Evolutionary conservation across 2,797 vertebrate genomes (phyloP), one percentile per base, ranked within the genome.

Genomic region (Argentina silus): DNA sequence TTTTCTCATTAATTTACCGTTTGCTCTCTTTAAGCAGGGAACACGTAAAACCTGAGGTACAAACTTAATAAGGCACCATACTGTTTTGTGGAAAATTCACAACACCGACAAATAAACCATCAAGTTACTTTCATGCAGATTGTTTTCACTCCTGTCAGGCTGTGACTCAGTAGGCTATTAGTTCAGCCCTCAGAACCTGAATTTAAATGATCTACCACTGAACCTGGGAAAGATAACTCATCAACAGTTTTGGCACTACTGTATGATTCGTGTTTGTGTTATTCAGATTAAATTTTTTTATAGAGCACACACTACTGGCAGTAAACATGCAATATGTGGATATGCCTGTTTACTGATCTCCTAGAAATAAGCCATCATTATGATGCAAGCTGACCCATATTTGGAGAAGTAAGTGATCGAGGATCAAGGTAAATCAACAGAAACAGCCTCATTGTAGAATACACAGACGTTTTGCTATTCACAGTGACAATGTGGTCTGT

Each of bases 1-100:
- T 94, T 95, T 95, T 94, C 94, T 96, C 93, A 90, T 96, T 95
- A 94, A 96, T 95, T 95, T 92, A 91, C 92, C 90, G 92, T 93
- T 94, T 94, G 94, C 93, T 95, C 93, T 92, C 89, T 92, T 93
- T 92, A 92, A 90, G 93, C 36, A 0, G 89, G 85, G 86, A 93
- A 86, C 90, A 90, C 48, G 7, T 92, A 91, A 93, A 89, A 95
- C 93, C 92, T 76, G 88, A 91, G 91, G 88, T 92, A 90, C 78
- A 87, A 91, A 90, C 89, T 94, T 93, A 93, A 95, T 94, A 93
- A 94, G 92, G 92, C 92, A 70, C 81, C 90, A 87, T 87, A 79
- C 90, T 79, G 92, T 90, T 92, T 83, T 88, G 90, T 85, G 92
- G 89, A 90, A 90, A 91, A 93, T 93, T 90, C 92, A 86, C 89